A percentile compares a stretch with the other conserved stretches of the same genome.
Evolutionary conservation across 2,113 vertebrate species (phyloP).

Genomic region (Tupaia chinensis): DNA sequence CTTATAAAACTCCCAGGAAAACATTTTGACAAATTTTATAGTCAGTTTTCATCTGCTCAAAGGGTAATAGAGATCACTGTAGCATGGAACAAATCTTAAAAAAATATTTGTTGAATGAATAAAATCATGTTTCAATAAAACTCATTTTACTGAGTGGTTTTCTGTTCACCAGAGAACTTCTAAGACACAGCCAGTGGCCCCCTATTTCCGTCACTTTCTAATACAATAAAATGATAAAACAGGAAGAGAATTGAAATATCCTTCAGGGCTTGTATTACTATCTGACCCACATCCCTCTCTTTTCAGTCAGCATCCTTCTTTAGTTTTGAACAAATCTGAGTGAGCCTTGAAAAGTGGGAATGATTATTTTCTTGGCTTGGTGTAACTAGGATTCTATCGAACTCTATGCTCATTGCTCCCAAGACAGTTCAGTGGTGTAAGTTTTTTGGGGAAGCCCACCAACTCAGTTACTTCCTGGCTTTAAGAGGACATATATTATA

Average conservation of each 20-base stretch:
- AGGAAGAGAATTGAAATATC: conserved; percentile 33
- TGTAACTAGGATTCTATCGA: not conserved
- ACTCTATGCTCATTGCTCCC: not conserved
- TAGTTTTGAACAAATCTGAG: conserved; percentile 51
- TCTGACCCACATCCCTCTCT: conserved; percentile 45
- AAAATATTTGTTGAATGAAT: conserved; percentile 65
- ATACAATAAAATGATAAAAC: conserved; percentile 58
- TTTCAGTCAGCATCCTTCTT: conserved; percentile 57
- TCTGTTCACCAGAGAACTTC: conserved; percentile 52
- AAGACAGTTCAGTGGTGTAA: conserved; percentile 30
- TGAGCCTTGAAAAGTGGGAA: conserved; percentile 8
- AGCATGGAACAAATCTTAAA: conserved; percentile 60
- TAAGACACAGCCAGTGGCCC: not conserved
- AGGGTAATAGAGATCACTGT: conserved; percentile 40
- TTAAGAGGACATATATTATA: not conserved
- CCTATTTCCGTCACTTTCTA: conserved; percentile 28
- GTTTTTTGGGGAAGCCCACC: conserved; percentile 55
- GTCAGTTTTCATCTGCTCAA: conserved; percentile 38
- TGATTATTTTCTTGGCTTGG: conserved; percentile 56
- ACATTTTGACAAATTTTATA: conserved; percentile 59
- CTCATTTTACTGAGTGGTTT: conserved; percentile 47
- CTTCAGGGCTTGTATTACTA: conserved; percentile 35
- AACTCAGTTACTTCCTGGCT: conserved; percentile 48
- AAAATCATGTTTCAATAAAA: conserved; percentile 59
- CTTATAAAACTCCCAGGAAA: conserved; percentile 58